These are phyloP conservation scores for Hyperopisus bebe DNA, from an alignment of 2,113 vertebrate genomes.

Conservation along the genomic window DNA sequence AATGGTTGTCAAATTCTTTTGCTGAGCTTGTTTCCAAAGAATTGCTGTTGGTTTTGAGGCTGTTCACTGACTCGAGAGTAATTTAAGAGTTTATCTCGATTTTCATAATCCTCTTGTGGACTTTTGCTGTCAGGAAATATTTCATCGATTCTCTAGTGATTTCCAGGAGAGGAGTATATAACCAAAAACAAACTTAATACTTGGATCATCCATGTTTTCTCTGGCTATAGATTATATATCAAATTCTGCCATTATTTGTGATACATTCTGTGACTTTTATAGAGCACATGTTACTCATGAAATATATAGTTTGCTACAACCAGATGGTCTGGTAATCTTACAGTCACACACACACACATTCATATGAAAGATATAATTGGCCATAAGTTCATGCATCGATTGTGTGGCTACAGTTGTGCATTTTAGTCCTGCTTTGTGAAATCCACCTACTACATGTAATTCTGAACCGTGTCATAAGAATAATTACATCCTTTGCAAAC, in stretches of 20 bases:
- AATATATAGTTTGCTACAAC: neutral
- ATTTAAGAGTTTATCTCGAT: neutral
- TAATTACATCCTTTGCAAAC: neutral
- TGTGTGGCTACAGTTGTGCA: neutral
- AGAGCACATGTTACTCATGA: neutral
- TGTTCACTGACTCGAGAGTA: neutral
- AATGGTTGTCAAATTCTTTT: neutral
- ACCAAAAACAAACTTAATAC: neutral
- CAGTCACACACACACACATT: neutral
- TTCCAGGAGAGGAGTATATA: neutral
- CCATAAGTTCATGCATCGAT: neutral
- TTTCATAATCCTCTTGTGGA: neutral
- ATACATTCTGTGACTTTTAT: neutral
- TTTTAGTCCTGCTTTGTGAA: neutral
- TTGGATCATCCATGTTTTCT: neutral
- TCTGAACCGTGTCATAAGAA: neutral
- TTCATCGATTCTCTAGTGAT: neutral
- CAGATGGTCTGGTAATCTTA: neutral
- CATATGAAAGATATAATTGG: neutral
- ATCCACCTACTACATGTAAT: neutral
- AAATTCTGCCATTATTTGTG: neutral
- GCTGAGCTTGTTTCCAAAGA: neutral
- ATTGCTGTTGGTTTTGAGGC: neutral
- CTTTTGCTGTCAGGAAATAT: neutral
- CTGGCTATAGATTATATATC: neutral